Percentiles rank a stretch among this genome's conserved stretches.
phyloP scores from a whole-genome alignment of 35 echinoderm and acorn worm species.

The Diadema setosum region DNA sequence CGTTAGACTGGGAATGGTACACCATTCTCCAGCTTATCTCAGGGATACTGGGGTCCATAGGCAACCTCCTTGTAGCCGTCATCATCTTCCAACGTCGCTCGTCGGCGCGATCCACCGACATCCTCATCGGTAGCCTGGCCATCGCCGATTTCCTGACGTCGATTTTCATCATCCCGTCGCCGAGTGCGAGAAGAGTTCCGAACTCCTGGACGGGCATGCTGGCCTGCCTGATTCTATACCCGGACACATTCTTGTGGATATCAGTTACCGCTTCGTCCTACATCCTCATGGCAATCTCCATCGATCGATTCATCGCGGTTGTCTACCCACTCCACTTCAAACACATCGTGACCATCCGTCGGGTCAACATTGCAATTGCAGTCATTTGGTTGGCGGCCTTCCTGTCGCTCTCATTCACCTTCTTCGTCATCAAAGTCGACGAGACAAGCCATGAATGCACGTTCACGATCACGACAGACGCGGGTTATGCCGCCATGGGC shows the following conservation, averaged over 20 bases:
- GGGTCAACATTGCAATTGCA: not conserved
- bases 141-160: constrained; percentile 30
- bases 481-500: not conserved
- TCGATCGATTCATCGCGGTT: constrained; percentile 21
- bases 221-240: not conserved
- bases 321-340: not conserved
- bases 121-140: constrained; percentile 8
- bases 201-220: not conserved
- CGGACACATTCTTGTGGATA: not conserved
- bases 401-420: not conserved
- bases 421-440: not conserved
- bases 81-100: not conserved
- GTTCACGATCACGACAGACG: not conserved
- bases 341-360: not conserved
- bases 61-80: not conserved
- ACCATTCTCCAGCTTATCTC: constrained; percentile 4
- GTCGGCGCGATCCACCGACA: not conserved
- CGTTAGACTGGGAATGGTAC: not conserved
- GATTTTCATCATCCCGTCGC: not conserved
- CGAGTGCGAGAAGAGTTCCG: not conserved
- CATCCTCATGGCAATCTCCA: constrained; percentile 18
- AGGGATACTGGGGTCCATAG: not conserved
- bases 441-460: not conserved
- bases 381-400: constrained; percentile 5
- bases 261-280: not conserved